phyloP scores from a whole-genome alignment of 2,113 vertebrate genomes.

The Prolemur simus region DNA sequence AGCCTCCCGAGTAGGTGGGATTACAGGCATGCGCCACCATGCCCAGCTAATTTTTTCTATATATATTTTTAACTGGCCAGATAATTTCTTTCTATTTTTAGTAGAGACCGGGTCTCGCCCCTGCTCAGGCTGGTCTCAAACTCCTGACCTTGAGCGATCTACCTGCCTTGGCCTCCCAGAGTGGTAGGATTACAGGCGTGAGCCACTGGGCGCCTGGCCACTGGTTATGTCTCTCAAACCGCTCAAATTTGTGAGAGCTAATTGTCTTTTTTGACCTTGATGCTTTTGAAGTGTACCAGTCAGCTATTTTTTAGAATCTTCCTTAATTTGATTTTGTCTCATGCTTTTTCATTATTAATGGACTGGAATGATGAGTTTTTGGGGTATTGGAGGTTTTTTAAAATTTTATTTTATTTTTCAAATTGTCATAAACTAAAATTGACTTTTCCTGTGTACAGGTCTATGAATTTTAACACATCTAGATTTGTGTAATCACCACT shows the following conservation, averaged over 20 bases:
- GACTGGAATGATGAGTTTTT: background rate
- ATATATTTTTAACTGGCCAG: too few relatives aligned
- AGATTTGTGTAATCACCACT: background rate
- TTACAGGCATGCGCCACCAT: too few relatives aligned
- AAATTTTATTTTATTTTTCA: background rate
- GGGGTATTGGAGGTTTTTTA: background rate
- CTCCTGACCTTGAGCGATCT: too few relatives aligned
- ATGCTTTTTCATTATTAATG: background rate
- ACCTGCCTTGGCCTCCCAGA: too few relatives aligned
- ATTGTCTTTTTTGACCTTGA: slow-evolving; percentile 1
- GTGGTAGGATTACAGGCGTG: too few relatives aligned
- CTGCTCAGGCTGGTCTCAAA: too few relatives aligned
- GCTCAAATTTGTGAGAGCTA: background rate
- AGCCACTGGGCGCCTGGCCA: too few relatives aligned
- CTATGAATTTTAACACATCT: background rate
- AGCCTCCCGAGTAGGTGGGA: too few relatives aligned
- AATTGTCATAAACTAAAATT: background rate
- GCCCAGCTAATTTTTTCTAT: too few relatives aligned
- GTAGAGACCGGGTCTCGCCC: too few relatives aligned
- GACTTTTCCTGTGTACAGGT: background rate
- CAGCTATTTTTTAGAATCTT: slow-evolving; percentile 1
- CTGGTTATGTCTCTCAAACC: background rate
- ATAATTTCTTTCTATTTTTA: too few relatives aligned
- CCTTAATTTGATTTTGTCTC: background rate
- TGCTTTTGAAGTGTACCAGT: background rate